These are phyloP conservation scores for Heptranchias perlo DNA, from an alignment of 2,113 vertebrate species.

Conservation along the genomic window DNA sequence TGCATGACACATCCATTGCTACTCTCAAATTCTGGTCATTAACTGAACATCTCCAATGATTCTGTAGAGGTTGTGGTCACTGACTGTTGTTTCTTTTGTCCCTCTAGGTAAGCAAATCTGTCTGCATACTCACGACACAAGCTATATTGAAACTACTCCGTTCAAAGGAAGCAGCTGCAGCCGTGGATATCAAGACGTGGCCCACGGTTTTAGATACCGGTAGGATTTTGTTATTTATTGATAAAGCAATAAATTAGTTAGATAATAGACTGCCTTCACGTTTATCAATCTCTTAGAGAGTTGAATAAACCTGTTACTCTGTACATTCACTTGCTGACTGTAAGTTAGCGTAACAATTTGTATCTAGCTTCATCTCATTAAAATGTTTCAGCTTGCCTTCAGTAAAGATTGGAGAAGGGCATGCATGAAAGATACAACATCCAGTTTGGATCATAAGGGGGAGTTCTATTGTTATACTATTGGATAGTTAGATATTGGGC, in stretches of 20 bases:
- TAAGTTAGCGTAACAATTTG: background rate
- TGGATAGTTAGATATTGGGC: background rate
- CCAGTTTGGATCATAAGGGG: background rate
- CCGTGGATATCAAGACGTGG: conserved; percentile 87
- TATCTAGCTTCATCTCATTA: background rate
- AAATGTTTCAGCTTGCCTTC: background rate
- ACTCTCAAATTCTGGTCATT: background rate
- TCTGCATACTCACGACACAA: conserved; percentile 89
- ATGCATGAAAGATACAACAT: background rate
- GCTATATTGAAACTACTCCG: conserved; percentile 86
- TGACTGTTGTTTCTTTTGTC: background rate
- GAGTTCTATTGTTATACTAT: background rate
- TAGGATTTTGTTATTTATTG: conserved; percentile 42
- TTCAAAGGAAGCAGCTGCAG: conserved; percentile 86
- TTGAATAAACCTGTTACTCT: background rate
- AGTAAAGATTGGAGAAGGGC: background rate
- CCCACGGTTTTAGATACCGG: conserved; percentile 89
- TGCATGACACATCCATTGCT: background rate
- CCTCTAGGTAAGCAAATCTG: conserved; percentile 85
- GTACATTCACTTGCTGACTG: background rate
- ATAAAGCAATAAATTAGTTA: background rate
- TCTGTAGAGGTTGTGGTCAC: background rate
- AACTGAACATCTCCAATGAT: background rate
- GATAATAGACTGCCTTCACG: background rate
- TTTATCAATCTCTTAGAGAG: background rate